Evolutionary conservation across 2,113 vertebrate species (phyloP).

Genomic region (Otus sunia): DNA sequence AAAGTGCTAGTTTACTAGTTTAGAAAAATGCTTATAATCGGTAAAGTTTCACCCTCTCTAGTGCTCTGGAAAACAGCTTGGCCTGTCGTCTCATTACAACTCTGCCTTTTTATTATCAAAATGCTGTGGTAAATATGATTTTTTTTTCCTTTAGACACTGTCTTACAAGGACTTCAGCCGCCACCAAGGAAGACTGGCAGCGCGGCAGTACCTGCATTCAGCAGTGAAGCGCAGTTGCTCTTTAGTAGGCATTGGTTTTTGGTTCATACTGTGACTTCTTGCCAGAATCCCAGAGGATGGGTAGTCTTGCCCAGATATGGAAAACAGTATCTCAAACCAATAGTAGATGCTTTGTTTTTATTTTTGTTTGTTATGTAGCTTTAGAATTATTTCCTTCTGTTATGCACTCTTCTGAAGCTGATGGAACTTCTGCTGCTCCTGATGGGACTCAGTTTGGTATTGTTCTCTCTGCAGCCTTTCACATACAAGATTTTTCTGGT

Average conservation of each 20-base stretch:
- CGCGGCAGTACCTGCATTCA: rapidly evolving
- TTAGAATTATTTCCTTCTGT: background rate
- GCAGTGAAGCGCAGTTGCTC: background rate
- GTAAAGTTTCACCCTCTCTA: background rate
- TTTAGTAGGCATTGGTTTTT: background rate
- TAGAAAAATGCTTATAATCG: background rate
- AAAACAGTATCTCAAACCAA: background rate
- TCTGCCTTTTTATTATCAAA: background rate
- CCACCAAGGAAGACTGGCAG: background rate
- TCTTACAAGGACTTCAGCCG: background rate
- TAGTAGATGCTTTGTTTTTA: background rate
- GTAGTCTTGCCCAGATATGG: background rate
- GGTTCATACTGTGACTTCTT: background rate
- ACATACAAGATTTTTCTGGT: background rate
- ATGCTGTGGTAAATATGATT: background rate
- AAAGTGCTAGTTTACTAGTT: background rate
- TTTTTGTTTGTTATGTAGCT: background rate
- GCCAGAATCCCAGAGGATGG: background rate
- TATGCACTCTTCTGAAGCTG: rapidly evolving
- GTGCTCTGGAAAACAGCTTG: background rate
- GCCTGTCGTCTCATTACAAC: background rate
- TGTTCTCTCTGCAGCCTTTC: background rate
- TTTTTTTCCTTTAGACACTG: background rate
- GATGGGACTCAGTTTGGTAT: rapidly evolving
- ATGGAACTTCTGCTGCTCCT: background rate